A percentile compares a stretch with the other conserved stretches of the same genome.
Conservation (phyloP, 2,797 vertebrate genomes). For the Hypotaenidia okinawae region DNA sequence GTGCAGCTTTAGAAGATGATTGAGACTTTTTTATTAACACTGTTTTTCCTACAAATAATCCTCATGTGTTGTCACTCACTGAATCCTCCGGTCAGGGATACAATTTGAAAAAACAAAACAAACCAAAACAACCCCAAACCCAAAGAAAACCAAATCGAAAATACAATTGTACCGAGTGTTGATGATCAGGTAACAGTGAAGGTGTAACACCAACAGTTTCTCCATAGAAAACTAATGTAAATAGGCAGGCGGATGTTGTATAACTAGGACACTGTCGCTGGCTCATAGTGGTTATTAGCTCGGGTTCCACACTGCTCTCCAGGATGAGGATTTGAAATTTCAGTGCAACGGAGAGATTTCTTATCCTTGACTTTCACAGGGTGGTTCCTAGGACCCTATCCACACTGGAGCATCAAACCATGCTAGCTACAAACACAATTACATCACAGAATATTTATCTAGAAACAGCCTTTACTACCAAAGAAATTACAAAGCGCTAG, state of each 20-base stretch:
- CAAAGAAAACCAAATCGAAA: slow-evolving; percentile 39
- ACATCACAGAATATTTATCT: slow-evolving; percentile 67
- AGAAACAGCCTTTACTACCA: slow-evolving; percentile 59
- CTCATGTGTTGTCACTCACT: background rate
- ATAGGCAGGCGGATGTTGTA: background rate
- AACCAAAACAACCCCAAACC: background rate
- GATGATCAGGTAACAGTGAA: slow-evolving; percentile 19
- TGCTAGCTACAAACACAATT: slow-evolving; percentile 67
- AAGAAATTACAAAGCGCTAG: slow-evolving; percentile 64
- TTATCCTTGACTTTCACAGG: slow-evolving; percentile 17
- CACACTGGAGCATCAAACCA: slow-evolving; percentile 61
- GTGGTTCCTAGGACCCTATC: slow-evolving; percentile 54
- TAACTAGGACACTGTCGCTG: slow-evolving; percentile 27
- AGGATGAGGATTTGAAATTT: slow-evolving; percentile 54
- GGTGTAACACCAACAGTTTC: slow-evolving; percentile 30
- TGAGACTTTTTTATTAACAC: background rate
- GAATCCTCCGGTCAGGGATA: background rate
- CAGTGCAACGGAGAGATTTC: slow-evolving; percentile 63
- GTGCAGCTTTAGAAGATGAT: slow-evolving; percentile 28
- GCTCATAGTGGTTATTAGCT: slow-evolving; percentile 55
- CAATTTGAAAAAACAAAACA: background rate
- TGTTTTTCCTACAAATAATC: background rate
- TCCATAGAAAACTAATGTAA: background rate
- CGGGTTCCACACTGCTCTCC: slow-evolving; percentile 47
- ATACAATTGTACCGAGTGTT: background rate